These are phyloP conservation scores for Chymomyza costata DNA, from an alignment of 1,140 invertebrate genomes.

Conservation along the genomic window DNA sequence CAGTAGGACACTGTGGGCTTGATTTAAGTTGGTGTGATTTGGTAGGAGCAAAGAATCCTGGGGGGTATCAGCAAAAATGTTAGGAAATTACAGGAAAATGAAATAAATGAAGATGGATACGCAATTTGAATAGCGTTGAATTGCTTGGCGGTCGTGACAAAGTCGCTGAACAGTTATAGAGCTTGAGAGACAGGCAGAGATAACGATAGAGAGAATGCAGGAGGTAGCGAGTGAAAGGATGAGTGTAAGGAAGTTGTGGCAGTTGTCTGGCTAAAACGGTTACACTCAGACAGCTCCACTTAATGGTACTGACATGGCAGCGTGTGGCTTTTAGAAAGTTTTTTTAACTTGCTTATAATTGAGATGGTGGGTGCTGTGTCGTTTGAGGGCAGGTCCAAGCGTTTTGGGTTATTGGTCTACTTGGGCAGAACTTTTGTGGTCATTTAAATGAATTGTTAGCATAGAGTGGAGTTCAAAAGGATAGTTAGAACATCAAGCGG, in stretches of 20 bases:
- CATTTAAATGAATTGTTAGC: too few species aligned
- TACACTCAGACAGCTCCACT: too few species aligned
- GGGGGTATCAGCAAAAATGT: constrained; percentile 60
- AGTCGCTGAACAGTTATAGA: neutral
- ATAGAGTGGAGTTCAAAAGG: too few species aligned
- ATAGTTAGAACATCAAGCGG: too few species aligned
- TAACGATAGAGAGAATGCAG: constrained; percentile 34
- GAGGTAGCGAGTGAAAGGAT: neutral
- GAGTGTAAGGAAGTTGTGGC: constrained; percentile 6
- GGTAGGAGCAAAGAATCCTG: constrained; percentile 1
- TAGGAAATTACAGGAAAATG: constrained; percentile 72
- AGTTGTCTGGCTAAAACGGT: too few species aligned
- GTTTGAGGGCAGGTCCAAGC: too few species aligned
- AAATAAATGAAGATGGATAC: constrained; percentile 73
- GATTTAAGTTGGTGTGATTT: constrained; percentile 2
- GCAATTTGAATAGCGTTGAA: constrained; percentile 68
- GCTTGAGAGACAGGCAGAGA: constrained; percentile 22
- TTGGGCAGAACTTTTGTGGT: too few species aligned
- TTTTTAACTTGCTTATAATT: too few species aligned
- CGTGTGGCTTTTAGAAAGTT: too few species aligned
- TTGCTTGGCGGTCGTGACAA: constrained; percentile 55
- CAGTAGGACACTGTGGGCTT: neutral
- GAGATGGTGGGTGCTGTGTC: too few species aligned
- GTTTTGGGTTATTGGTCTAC: too few species aligned
- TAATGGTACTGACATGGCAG: too few species aligned